phyloP scores from a whole-genome alignment of 2,797 vertebrate species.

The Aotus griseimembra region DNA sequence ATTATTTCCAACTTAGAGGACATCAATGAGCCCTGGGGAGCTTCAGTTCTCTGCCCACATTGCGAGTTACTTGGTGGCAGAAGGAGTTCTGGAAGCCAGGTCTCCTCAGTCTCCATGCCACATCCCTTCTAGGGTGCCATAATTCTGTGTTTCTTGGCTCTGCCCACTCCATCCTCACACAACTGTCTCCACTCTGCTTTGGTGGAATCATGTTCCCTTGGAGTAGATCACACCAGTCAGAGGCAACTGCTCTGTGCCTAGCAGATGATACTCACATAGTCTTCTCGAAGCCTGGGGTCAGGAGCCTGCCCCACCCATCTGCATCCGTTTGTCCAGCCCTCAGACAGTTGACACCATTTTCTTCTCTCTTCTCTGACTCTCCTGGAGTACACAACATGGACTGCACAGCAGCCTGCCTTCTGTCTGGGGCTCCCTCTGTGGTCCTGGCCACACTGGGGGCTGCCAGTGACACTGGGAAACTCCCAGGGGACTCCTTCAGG shows the following conservation, averaged over 20 bases:
- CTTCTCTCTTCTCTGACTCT: neutral
- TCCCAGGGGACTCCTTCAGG: neutral
- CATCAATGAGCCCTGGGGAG: neutral
- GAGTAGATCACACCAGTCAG: neutral
- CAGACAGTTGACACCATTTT: neutral
- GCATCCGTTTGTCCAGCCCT: neutral
- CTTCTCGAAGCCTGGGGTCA: neutral
- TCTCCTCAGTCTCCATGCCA: neutral
- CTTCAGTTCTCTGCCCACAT: neutral
- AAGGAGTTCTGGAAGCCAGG: neutral
- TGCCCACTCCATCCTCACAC: accelerated
- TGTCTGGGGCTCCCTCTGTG: neutral
- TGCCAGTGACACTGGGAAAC: neutral
- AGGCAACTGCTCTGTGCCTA: neutral
- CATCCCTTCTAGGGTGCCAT: neutral
- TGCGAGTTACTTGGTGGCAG: neutral
- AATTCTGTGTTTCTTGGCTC: neutral
- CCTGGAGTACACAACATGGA: neutral
- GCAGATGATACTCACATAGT: neutral
- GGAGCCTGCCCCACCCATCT: neutral
- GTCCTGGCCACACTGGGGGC: neutral
- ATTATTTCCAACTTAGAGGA: neutral
- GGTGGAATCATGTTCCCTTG: neutral
- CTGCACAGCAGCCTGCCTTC: neutral
- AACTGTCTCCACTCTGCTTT: neutral